A percentile compares a stretch with the other conserved stretches of the same genome.
Evolutionary conservation across 2,113 vertebrate genomes (phyloP).

Genomic region (Sebastes schlegelii): DNA sequence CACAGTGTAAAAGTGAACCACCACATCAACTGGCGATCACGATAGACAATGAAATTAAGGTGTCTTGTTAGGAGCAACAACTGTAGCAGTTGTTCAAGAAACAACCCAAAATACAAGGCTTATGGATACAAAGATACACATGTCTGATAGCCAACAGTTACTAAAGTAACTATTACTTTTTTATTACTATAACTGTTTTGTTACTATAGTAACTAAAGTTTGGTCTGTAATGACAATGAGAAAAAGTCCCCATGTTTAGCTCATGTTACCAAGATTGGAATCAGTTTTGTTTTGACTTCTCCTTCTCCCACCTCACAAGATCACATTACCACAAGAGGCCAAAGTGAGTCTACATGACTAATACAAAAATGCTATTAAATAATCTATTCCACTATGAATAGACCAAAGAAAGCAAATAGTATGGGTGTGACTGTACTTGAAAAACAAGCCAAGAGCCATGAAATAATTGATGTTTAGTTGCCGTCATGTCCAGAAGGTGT

Average conservation of each 20-base stretch:
- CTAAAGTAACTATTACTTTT: too few relatives aligned
- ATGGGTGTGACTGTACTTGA: not conserved
- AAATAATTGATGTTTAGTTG: not conserved
- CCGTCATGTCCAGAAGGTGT: not conserved
- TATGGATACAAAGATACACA: not conserved
- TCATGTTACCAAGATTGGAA: not conserved
- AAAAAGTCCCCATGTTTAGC: not conserved
- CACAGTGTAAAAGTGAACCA: too few relatives aligned
- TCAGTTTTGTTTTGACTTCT: conserved; percentile 19
- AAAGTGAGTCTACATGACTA: not conserved
- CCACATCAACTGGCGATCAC: too few relatives aligned
- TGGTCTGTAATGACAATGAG: not conserved
- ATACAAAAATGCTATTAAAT: not conserved
- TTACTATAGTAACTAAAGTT: too few relatives aligned
- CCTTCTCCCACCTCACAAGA: not conserved
- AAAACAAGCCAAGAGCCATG: not conserved
- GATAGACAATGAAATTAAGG: too few relatives aligned
- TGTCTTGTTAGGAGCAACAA: too few relatives aligned
- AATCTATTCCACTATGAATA: conserved; percentile 1
- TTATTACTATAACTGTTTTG: too few relatives aligned
- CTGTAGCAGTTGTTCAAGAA: not conserved
- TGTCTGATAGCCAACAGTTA: not conserved
- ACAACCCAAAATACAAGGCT: not conserved
- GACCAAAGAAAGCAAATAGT: conserved; percentile 1
- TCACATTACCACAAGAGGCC: not conserved